Evolutionary conservation across 2,113 vertebrate species (phyloP), one percentile per base, ranked within the genome.

Genomic region (Oreochromis spilurus): DNA sequence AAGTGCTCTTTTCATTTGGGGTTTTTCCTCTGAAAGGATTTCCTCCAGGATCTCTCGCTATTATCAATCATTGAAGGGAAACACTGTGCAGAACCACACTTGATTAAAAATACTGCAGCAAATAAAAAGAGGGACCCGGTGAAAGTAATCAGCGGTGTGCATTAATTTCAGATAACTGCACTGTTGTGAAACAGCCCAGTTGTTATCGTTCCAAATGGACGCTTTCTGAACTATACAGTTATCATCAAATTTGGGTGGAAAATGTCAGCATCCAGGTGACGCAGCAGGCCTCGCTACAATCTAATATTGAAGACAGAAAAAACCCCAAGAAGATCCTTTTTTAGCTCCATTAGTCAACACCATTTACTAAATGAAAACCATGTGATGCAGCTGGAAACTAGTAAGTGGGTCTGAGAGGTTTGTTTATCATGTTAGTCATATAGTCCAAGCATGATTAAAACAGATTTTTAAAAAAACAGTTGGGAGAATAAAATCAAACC

Each of bases 1-100:
- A 97, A 97, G 94, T 84, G 93, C 93, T 96, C 94, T 87, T 94
- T 94, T 95, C 96, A 96, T 95, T 77, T 95, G 96, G 96, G 97
- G 96, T 65, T 82, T 96, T 97, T 97, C 97, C 75, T 91, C 43
- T 86, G 16, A 92, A 85, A 93, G 96, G 96, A 96, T 95, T 97
- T 95, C 95, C 96, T 97, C 72, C 72, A 77, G 72, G 45, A 77
- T 77, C 72, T 77, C 72, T 88, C 4, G 50, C 50, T 24, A 81
- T 85, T 84, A 87, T 87, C 84, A 88, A 78, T 82, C 81, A 90
- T 3, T 17, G 57, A 4, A 65, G 78, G 81, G 70, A 82, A 86
- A 72, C 13, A 83, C 78, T 75, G 43, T 52, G 45, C 72, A 83
- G 83, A 84, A 21, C 19, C 36, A 50, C 9, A 83, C 45, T 43